phyloP scores from a whole-genome alignment of 2,888 invertebrate genomes.

The Stenotaenia linearis region DNA sequence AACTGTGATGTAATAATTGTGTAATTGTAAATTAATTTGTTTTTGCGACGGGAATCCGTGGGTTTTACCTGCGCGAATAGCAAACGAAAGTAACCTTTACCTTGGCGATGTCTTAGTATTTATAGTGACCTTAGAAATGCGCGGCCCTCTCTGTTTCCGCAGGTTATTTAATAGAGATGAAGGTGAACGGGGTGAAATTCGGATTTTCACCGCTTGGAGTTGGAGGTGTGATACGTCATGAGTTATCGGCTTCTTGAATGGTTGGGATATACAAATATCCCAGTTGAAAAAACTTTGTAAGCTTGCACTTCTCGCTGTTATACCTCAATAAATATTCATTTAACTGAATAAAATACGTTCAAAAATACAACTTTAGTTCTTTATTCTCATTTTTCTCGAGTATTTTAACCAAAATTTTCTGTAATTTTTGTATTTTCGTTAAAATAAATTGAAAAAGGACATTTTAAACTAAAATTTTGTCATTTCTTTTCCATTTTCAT shows the following conservation, averaged over 20 bases:
- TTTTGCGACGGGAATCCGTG: background rate
- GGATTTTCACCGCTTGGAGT: background rate
- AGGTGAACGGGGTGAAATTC: constrained; percentile 2
- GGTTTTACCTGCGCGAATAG: constrained; percentile 10
- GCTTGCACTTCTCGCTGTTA: too few relatives aligned
- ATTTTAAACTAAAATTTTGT: too few relatives aligned
- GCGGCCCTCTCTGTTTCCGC: background rate
- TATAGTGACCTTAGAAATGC: constrained; percentile 18
- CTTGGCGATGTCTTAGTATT: background rate
- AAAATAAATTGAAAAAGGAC: too few relatives aligned
- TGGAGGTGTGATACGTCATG: background rate
- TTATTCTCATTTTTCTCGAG: too few relatives aligned
- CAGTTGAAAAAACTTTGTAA: too few relatives aligned
- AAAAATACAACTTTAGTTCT: too few relatives aligned
- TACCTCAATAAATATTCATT: too few relatives aligned
- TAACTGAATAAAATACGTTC: too few relatives aligned
- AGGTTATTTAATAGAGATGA: constrained; percentile 19
- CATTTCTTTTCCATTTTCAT: too few relatives aligned
- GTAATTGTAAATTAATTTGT: background rate
- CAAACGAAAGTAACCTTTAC: constrained; percentile 16
- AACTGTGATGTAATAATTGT: background rate
- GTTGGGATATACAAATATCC: too few relatives aligned
- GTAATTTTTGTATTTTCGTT: too few relatives aligned
- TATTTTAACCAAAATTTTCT: too few relatives aligned
- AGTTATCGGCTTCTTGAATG: background rate